Evolutionary conservation across 2,113 vertebrate species (phyloP).

Genomic region (Columba livia): DNA sequence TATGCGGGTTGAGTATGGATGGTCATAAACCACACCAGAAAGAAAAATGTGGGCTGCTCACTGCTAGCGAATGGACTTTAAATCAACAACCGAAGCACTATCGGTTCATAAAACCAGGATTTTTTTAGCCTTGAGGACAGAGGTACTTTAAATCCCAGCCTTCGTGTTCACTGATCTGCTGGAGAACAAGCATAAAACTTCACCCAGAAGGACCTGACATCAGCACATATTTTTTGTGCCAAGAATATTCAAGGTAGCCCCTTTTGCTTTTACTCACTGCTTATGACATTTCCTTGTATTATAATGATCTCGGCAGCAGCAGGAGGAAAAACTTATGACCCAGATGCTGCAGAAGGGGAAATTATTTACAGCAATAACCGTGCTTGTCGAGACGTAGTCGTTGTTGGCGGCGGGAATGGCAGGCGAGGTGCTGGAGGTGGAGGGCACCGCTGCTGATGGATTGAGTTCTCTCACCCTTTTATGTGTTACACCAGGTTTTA

Average conservation of each 20-base stretch:
- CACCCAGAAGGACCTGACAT: constrained; percentile 19
- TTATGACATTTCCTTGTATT: not conserved
- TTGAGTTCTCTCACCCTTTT: not conserved
- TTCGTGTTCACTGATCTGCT: constrained; percentile 40
- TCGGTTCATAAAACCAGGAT: constrained; percentile 59
- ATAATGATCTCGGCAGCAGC: not conserved
- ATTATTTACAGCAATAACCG: not conserved
- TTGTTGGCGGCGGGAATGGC: not conserved
- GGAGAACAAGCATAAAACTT: constrained; percentile 56
- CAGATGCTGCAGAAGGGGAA: not conserved
- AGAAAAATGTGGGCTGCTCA: constrained; percentile 30
- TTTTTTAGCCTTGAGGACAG: constrained; percentile 66
- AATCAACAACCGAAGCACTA: constrained; percentile 59
- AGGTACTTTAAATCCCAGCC: constrained; percentile 64
- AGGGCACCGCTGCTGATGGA: not conserved
- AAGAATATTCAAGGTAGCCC: not conserved
- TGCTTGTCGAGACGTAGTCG: rapidly evolving
- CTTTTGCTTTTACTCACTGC: constrained; percentile 38
- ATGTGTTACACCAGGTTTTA: not conserved
- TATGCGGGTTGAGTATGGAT: constrained; percentile 25
- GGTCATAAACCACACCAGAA: constrained; percentile 52
- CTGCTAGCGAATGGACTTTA: constrained; percentile 56
- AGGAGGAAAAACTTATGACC: not conserved
- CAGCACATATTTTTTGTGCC: constrained; percentile 33
- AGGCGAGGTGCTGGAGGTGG: not conserved